A percentile compares a stretch with the other conserved stretches of the same genome.
These are phyloP conservation scores for Cephalotes varians DNA, from an alignment of 2,888 invertebrate genomes.

Conservation along the genomic window DNA sequence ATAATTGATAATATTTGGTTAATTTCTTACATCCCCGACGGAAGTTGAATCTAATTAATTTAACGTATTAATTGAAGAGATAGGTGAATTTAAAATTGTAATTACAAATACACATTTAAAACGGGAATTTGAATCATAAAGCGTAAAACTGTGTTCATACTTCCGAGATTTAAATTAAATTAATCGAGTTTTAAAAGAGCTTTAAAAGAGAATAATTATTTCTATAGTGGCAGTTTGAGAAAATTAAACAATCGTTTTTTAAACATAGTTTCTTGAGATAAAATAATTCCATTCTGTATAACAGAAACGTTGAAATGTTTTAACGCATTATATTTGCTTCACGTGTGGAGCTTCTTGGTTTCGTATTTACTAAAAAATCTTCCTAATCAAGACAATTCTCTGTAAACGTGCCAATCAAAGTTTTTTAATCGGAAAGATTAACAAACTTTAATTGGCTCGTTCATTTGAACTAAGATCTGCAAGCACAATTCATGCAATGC, in stretches of 20 bases:
- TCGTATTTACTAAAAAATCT: not conserved
- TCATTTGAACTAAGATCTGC: not conserved
- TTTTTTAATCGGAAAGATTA: not conserved
- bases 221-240: not conserved
- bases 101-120: not conserved
- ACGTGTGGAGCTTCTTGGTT: not conserved
- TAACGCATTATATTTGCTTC: not conserved
- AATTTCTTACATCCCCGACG: not conserved
- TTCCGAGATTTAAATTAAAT: constrained; percentile 8
- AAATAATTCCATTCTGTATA: not conserved
- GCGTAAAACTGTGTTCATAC: not conserved
- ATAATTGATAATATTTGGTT: not conserved
- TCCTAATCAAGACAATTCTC: not conserved
- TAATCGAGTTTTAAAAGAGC: not conserved
- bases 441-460: not conserved
- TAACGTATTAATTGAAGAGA: not conserved
- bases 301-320: not conserved
- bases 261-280: not conserved
- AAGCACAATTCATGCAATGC: too few species aligned
- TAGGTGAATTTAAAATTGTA: not conserved
- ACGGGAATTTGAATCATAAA: not conserved
- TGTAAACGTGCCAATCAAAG: too few species aligned
- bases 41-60: not conserved
- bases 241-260: not conserved
- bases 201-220: constrained; percentile 1